These are phyloP conservation scores for Suncus etruscus DNA, from an alignment of 2,113 vertebrate genomes.

Conservation along the genomic window DNA sequence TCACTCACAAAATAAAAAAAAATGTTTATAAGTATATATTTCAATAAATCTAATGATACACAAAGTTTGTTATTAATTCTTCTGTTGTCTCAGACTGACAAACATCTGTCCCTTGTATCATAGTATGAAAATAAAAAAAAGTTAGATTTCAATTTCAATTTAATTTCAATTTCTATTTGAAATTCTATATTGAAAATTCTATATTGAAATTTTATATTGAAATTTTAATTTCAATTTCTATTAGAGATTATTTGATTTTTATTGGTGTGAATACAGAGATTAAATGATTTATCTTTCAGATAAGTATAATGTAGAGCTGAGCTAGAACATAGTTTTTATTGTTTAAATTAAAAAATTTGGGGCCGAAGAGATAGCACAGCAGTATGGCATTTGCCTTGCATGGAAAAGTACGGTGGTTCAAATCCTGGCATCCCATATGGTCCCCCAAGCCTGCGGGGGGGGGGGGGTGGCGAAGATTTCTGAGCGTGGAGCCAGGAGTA, in stretches of 20 bases:
- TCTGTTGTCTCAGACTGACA: slow-evolving; percentile 6
- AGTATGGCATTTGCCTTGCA: no score
- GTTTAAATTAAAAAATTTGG: background rate
- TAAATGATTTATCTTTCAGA: background rate
- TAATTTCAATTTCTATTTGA: no score
- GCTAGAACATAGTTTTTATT: background rate
- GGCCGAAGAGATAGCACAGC: no score
- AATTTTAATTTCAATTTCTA: no score
- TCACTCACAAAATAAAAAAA: background rate
- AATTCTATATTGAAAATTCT: no score
- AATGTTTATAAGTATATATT: background rate
- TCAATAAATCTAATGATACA: background rate
- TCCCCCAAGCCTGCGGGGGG: no score
- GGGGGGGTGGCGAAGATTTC: no score
- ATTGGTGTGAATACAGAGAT: background rate
- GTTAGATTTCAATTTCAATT: no score
- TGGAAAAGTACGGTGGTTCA: no score
- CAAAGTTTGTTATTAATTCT: background rate
- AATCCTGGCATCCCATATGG: no score
- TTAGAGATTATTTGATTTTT: background rate
- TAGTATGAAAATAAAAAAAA: background rate
- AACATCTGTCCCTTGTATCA: background rate
- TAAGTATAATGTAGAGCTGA: slow-evolving; percentile 31
- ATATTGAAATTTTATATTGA: no score
- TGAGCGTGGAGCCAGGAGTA: no score